Conservation (phyloP, 2,113 vertebrate genomes). For the Casuarius casuarius region DNA sequence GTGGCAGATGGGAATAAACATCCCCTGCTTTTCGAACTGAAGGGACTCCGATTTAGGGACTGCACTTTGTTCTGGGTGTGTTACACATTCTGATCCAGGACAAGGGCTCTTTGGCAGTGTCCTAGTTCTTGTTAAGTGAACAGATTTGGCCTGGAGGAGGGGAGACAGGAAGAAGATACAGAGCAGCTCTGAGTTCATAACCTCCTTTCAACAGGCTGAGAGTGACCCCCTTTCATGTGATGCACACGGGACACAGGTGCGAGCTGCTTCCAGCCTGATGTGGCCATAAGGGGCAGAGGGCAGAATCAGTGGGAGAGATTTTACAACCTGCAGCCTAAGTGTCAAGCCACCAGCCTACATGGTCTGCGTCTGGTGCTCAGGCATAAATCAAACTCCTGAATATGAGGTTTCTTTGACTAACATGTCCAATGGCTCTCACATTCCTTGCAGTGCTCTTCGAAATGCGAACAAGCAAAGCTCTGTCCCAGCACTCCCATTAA, state of each 20-base stretch:
- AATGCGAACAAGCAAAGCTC: conserved; percentile 44
- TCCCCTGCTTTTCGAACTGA: background rate
- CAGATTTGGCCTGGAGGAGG: background rate
- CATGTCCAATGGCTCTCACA: conserved; percentile 28
- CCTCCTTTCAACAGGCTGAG: background rate
- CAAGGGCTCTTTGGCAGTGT: background rate
- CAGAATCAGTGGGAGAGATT: background rate
- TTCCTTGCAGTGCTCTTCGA: conserved; percentile 48
- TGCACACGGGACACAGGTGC: conserved; percentile 3
- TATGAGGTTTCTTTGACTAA: conserved; percentile 41
- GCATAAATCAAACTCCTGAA: conserved; percentile 44
- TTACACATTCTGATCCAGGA: background rate
- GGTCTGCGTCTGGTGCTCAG: background rate
- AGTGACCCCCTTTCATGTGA: background rate
- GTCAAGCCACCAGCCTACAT: background rate
- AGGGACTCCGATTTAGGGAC: background rate
- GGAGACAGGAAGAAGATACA: background rate
- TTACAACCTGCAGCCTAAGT: background rate
- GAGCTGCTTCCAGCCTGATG: background rate
- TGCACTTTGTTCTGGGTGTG: background rate
- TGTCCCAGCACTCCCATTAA: conserved; percentile 37
- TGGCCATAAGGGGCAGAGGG: conserved; percentile 30
- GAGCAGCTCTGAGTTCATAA: background rate
- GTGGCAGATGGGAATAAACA: background rate
- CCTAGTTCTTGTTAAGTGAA: background rate